Conservation (phyloP, 2,113 vertebrate species). For the Centropus bengalensis region DNA sequence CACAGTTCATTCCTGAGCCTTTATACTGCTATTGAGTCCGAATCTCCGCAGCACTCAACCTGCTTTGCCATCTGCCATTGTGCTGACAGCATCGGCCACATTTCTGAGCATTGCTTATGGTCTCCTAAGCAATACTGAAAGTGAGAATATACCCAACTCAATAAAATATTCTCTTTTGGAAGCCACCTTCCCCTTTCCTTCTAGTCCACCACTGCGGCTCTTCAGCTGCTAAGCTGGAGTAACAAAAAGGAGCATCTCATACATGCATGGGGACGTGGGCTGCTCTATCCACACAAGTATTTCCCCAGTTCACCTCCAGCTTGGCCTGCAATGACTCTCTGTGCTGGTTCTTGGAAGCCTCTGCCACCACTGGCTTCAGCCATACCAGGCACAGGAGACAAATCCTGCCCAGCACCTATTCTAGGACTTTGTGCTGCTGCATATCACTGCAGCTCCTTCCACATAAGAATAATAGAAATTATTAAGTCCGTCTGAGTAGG, state of each 20-base stretch:
- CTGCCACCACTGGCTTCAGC: not conserved
- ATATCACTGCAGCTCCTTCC: not conserved
- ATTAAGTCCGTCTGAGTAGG: not conserved
- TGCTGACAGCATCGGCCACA: not conserved
- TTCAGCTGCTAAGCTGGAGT: not conserved
- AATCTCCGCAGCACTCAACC: not conserved
- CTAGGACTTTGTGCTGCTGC: not conserved
- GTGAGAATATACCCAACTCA: not conserved
- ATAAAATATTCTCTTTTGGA: not conserved
- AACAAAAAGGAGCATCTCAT: not conserved
- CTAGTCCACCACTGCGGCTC: not conserved
- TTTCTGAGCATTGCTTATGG: not conserved
- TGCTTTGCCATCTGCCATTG: not conserved
- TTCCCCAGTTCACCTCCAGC: not conserved
- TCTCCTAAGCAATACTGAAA: not conserved
- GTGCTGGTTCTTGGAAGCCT: not conserved
- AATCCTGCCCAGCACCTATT: not conserved
- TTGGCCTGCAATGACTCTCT: not conserved
- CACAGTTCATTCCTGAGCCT: not conserved
- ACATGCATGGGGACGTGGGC: accelerated
- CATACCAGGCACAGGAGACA: not conserved
- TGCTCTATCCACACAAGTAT: not conserved
- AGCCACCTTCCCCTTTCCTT: not conserved
- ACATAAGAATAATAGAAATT: not conserved
- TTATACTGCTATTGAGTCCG: not conserved